Conservation (phyloP, 2,113 vertebrate species). For the Hypomesus transpacificus region DNA sequence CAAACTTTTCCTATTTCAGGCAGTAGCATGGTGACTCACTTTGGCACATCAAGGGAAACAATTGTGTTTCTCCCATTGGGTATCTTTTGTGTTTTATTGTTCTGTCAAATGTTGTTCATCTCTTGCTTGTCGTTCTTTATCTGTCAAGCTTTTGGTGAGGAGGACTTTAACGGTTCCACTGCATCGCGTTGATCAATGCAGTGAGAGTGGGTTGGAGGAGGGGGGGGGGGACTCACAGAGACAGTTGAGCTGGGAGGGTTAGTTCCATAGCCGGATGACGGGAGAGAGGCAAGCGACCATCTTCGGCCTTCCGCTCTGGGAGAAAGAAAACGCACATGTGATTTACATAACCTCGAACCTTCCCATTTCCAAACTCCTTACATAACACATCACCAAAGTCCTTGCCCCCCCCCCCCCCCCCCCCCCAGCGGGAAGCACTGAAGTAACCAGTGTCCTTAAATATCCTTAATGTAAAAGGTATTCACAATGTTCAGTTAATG, state of each 20-base stretch:
- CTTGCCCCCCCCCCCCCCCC: conserved; percentile 7
- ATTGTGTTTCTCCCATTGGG: conserved; percentile 23
- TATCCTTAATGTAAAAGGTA: too few relatives aligned
- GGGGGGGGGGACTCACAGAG: conserved; percentile 75
- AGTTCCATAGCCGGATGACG: conserved; percentile 97
- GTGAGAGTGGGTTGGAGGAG: background rate
- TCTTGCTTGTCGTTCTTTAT: too few relatives aligned
- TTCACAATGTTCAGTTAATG: too few relatives aligned
- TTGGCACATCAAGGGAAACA: conserved; percentile 59
- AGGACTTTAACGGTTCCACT: background rate
- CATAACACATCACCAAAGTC: conserved; percentile 38
- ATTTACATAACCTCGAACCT: conserved; percentile 46
- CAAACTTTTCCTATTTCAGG: conserved; percentile 29
- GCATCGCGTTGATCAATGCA: background rate
- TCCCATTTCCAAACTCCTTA: conserved; percentile 10
- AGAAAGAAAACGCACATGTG: conserved; percentile 26
- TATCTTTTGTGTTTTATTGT: too few relatives aligned
- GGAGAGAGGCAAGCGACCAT: conserved; percentile 95
- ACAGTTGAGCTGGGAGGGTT: conserved; percentile 97
- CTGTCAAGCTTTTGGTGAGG: background rate
- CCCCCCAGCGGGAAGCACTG: conserved; percentile 1
- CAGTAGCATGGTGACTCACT: conserved; percentile 51
- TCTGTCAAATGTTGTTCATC: too few relatives aligned
- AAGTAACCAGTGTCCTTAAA: too few relatives aligned
- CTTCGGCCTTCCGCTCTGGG: conserved; percentile 91